Base-by-base conservation (phyloP, 2,113 vertebrate genomes). In the Sterna hirundo region DNA sequence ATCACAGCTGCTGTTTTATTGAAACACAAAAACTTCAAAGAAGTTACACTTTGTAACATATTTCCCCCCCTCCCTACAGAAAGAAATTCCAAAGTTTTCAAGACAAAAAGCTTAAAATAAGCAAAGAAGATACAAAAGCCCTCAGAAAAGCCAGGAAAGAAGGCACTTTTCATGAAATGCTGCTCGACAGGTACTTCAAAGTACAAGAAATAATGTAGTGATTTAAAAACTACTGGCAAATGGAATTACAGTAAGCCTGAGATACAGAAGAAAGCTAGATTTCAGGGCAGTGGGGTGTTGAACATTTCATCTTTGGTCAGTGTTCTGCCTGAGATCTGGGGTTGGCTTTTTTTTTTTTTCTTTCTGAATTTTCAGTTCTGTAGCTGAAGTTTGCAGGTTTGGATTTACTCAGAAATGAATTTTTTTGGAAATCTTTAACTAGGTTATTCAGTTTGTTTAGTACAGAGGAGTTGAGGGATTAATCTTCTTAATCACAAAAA, bases 61-160 rank as follows among this genome's bases (percentile, higher is more conserved):
- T 26, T 13, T 29, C 36, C 19, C 57, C 60, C 81, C 34, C 89
- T 70, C 47, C 78, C 97, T 96, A 80, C 98, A 99, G 99, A 90
- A 99, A 99, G 96, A 99, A 99, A 97, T 99, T 99, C 95, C 99
- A 99, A 98, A 99, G 99, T 97, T 99, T 99, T 97, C 99, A 99
- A 97, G 99, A 99, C 94, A 98, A 98, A 55, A 99, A 99, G 85
- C 99, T 99, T 89, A 98, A 99, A 98, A 97, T 99, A 96, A 99
- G 99, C 91, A 98, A 99, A 97, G 99, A 98, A 86, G 99, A 99
- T 79, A 94, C 98, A 66, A 96, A 97, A 85, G 93, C 94, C 11
- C 98, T 99, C 52, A 99, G 99, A 97, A 99, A 98, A 97, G 99
- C 99, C 95, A 98, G 99, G 83, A 98, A 97, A 49, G 99, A 99